Evolutionary conservation across 2,888 invertebrate species (phyloP), one percentile per base, ranked within the genome.

Genomic region (Diloba caeruleocephala): DNA sequence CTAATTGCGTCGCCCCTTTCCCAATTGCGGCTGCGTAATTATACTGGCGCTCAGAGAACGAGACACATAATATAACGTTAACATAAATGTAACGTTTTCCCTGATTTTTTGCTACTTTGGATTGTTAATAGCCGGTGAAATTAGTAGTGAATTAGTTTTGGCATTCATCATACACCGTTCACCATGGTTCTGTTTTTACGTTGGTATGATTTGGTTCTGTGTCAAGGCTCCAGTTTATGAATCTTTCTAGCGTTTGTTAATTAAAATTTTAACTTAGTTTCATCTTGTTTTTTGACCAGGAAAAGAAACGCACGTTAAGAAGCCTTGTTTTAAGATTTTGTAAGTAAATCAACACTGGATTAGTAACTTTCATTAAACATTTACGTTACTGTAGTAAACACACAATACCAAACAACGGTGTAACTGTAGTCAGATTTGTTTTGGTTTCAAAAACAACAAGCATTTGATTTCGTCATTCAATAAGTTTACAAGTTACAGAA

Each of bases 1-100:
- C 74, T 81, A 82, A 81, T 82, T 80, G 74, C 77, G 71, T 64
- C 70, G 60, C 72, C 68, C 65, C 61, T 66, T 57, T 63, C 67
- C 64, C 68, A 75, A 81, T 80, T 85, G 78, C 73, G 73, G 67
- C 55, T 54, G 63, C 65, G 76, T 81, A 81, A 85, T 85, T 82
- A 82, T 74, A 71, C 71, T 55, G 50, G 65, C 49, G 53, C 48
- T 46, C 63, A 49, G 37, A 53, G 61, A 55, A 59, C 56, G 62
- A 59, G 57, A 55, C 60, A 57, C 64, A 58, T 56, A 64, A 64
- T 74, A 76, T n/a, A n/a, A n/a, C n/a, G n/a, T n/a, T n/a, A n/a
- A n/a, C n/a, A 76, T 77, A 78, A 74, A 66, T 66, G 68, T 78
- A 73, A 69, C 63, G 66, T 66, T 63, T 56, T 59, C 48, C 15